Evolutionary conservation across 2,797 vertebrate genomes (phyloP).

Genomic region (Alosa sapidissima): DNA sequence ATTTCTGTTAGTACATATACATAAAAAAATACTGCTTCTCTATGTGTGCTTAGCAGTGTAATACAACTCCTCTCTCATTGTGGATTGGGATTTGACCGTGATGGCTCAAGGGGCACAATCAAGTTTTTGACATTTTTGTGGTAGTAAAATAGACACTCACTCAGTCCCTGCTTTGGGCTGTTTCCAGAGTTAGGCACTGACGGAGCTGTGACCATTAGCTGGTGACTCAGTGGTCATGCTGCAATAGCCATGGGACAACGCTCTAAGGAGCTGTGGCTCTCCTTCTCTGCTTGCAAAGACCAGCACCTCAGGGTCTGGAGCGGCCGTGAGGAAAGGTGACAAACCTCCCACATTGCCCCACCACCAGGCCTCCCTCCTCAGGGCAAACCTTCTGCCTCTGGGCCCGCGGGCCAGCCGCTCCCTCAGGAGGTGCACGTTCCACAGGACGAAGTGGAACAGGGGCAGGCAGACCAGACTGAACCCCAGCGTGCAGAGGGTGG

Average conservation of each 20-base stretch:
- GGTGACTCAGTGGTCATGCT: neutral
- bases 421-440: conserved; percentile 47
- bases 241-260: neutral
- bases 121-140: neutral
- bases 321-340: neutral
- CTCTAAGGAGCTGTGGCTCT: neutral
- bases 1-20: neutral
- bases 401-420: conserved; percentile 8
- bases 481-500: conserved; percentile 32
- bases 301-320: conserved; percentile 13
- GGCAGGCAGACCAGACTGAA: conserved; percentile 45
- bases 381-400: neutral
- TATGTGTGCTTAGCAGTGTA: neutral
- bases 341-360: conserved; percentile 34
- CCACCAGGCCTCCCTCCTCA: conserved; percentile 43
- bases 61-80: neutral
- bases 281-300: conserved; percentile 29
- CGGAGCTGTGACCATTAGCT: neutral
- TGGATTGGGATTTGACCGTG: neutral
- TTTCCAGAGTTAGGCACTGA: neutral
- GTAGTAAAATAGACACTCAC: conserved; percentile 2
- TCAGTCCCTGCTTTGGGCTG: neutral
- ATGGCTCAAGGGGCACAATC: neutral
- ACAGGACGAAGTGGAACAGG: conserved; percentile 45
- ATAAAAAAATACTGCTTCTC: neutral